Percentiles rank a stretch among this genome's conserved stretches.
Evolutionary conservation across 2,797 vertebrate species (phyloP).

Genomic region (Macroramphosus scolopax): DNA sequence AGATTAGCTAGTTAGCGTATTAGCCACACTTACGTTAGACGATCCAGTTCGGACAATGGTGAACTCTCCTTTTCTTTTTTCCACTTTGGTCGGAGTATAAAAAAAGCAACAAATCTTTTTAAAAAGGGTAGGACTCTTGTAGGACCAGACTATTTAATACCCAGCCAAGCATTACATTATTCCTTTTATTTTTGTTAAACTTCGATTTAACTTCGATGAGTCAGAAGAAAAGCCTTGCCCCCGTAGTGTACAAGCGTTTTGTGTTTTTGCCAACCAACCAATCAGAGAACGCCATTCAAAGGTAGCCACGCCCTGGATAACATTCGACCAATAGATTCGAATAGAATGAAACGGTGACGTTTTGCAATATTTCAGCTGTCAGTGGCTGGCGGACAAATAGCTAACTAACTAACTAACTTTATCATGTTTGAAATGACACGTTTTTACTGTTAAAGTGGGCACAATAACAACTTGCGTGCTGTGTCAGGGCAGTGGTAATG

Average conservation of each 20-base stretch:
- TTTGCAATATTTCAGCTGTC: background rate
- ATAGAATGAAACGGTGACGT: constrained; percentile 50
- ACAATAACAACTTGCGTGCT: too few relatives aligned
- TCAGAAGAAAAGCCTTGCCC: constrained; percentile 3
- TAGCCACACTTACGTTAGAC: constrained; percentile 73
- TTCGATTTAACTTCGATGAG: constrained; percentile 36
- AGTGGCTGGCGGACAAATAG: too few relatives aligned
- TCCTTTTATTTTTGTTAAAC: constrained; percentile 39
- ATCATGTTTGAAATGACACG: too few relatives aligned
- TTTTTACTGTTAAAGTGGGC: too few relatives aligned
- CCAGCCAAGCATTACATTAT: constrained; percentile 13
- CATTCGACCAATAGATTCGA: constrained; percentile 64
- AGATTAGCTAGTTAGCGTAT: constrained; percentile 23
- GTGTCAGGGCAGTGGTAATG: too few relatives aligned
- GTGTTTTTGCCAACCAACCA: constrained; percentile 59
- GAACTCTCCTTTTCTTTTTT: constrained; percentile 35
- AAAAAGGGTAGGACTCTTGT: too few relatives aligned
- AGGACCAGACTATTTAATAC: accelerated
- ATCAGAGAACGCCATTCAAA: constrained; percentile 74
- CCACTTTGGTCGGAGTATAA: constrained; percentile 9
- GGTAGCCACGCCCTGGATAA: constrained; percentile 59
- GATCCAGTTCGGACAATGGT: constrained; percentile 75
- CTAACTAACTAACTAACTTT: too few relatives aligned
- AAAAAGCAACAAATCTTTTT: too few relatives aligned
- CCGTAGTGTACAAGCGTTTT: background rate